These are phyloP conservation scores for Pseudochaenichthys georgianus DNA, from an alignment of 2,797 vertebrate species.

Conservation along the genomic window DNA sequence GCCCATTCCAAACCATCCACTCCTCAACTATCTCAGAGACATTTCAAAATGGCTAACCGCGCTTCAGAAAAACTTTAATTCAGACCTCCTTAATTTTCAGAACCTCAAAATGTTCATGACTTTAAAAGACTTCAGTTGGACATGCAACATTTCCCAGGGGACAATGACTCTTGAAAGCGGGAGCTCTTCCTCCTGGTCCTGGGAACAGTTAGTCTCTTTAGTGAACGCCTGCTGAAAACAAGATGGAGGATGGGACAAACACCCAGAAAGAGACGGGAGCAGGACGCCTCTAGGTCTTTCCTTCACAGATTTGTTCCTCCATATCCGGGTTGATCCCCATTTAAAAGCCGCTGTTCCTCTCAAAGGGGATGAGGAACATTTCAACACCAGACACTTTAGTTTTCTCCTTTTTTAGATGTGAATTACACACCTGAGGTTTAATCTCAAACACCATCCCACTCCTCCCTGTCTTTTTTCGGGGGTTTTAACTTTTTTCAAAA, in stretches of 20 bases:
- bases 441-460: conserved; percentile 27
- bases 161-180: conserved; percentile 31
- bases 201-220: conserved; percentile 34
- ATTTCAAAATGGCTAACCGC: conserved; percentile 12
- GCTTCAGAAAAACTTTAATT: conserved; percentile 22
- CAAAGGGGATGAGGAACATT: conserved; percentile 10
- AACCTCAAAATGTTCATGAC: conserved; percentile 18
- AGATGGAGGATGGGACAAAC: not conserved
- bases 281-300: conserved; percentile 18
- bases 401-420: conserved; percentile 40
- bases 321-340: conserved; percentile 1
- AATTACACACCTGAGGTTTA: conserved; percentile 18
- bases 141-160: conserved; percentile 29
- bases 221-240: conserved; percentile 55
- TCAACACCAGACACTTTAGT: conserved; percentile 37
- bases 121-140: conserved; percentile 31
- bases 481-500: conserved; percentile 42
- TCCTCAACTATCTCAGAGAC: conserved; percentile 14
- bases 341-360: conserved; percentile 16
- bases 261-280: conserved; percentile 22
- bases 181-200: conserved; percentile 18
- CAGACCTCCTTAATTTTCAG: conserved; percentile 14
- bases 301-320: conserved; percentile 17
- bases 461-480: conserved; percentile 7
- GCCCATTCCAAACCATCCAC: conserved; percentile 32